These are phyloP conservation scores for Temnothorax rugatulus DNA, from an alignment of 2,888 invertebrate genomes.

Conservation along the genomic window DNA sequence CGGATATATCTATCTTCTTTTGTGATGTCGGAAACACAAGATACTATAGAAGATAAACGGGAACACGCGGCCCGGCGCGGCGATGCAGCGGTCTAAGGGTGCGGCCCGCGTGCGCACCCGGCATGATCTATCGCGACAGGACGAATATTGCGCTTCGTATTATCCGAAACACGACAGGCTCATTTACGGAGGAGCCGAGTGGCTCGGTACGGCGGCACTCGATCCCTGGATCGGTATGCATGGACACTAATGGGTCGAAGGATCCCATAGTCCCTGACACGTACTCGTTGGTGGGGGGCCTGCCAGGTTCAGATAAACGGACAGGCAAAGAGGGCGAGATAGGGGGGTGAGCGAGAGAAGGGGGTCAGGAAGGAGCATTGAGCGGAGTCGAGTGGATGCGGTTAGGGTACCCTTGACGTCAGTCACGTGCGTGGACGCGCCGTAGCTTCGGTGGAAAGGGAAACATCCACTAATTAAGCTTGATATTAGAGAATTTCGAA, in stretches of 20 bases:
- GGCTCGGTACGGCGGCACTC: slow-evolving; percentile 74
- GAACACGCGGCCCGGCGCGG: slow-evolving; percentile 21
- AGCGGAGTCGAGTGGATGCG: slow-evolving; percentile 50
- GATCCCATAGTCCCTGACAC: slow-evolving; percentile 75
- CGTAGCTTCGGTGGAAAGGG: slow-evolving; percentile 35
- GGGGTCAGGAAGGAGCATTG: slow-evolving; percentile 43
- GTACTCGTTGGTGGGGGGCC: slow-evolving; percentile 70
- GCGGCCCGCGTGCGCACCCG: slow-evolving; percentile 34
- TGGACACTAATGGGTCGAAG: slow-evolving; percentile 77
- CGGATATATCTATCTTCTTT: slow-evolving; percentile 11
- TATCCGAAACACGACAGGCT: slow-evolving; percentile 77
- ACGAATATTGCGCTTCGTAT: slow-evolving; percentile 76
- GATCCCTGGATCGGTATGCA: slow-evolving; percentile 77
- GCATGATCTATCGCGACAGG: slow-evolving; percentile 76
- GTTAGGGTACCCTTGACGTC: slow-evolving; percentile 60
- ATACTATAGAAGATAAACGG: slow-evolving; percentile 7
- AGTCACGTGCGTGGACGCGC: slow-evolving; percentile 55
- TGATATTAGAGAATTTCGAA: slow-evolving; percentile 54
- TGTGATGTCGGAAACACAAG: neutral
- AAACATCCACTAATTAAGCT: slow-evolving; percentile 61
- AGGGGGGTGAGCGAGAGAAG: slow-evolving; percentile 53
- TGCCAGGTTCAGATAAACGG: slow-evolving; percentile 48
- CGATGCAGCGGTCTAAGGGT: slow-evolving; percentile 18
- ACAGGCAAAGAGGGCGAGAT: slow-evolving; percentile 55
- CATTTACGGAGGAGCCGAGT: slow-evolving; percentile 74